Evolutionary conservation across 2,113 vertebrate species (phyloP).

Genomic region (Falco punctatus): DNA sequence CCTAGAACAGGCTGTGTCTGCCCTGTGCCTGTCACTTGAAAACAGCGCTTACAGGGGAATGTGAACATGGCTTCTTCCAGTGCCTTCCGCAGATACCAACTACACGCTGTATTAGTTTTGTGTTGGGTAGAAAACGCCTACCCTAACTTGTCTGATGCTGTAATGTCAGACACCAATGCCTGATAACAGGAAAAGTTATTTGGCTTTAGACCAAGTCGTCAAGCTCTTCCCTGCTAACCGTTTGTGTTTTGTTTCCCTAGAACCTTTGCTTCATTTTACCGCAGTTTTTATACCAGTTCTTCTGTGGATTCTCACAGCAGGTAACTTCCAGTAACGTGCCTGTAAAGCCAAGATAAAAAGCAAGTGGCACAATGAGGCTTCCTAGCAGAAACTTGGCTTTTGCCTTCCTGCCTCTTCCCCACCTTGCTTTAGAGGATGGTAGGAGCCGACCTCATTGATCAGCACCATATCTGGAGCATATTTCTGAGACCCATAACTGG

Average conservation of each 20-base stretch:
- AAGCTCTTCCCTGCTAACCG: neutral
- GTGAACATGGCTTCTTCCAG: neutral
- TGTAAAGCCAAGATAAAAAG: neutral
- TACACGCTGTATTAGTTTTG: neutral
- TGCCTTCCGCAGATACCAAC: neutral
- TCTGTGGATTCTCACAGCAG: conserved; percentile 99
- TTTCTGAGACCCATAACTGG: neutral
- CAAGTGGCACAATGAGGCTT: neutral
- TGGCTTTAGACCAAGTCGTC: neutral
- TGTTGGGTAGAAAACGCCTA: neutral
- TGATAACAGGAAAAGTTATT: neutral
- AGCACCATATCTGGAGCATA: neutral
- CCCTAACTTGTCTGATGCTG: neutral
- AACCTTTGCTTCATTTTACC: conserved; percentile 99
- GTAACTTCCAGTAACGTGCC: conserved; percentile 72
- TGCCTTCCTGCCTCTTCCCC: neutral
- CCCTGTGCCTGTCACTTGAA: neutral
- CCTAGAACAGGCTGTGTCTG: neutral
- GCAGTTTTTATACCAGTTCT: conserved; percentile 99
- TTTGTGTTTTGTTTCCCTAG: conserved; percentile 72
- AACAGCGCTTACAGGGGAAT: neutral
- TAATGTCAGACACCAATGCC: neutral
- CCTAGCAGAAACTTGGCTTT: neutral
- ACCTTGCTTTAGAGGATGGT: neutral
- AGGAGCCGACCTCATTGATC: neutral